These are phyloP conservation scores for Coenonympha arcania DNA, from an alignment of 2,888 invertebrate genomes.

Conservation along the genomic window DNA sequence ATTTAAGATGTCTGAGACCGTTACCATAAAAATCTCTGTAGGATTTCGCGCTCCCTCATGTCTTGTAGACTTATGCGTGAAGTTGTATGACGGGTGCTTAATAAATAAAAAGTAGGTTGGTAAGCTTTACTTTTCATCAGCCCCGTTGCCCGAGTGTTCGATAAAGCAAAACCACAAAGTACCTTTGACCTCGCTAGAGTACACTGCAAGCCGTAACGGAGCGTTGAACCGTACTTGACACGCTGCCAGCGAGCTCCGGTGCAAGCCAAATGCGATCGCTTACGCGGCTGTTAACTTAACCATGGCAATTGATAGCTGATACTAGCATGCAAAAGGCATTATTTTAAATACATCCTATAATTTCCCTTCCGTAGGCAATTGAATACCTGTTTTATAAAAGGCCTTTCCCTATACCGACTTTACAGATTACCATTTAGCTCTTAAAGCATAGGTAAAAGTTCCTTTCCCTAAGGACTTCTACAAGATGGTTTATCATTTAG, in stretches of 20 bases:
- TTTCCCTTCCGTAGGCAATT: too few species aligned
- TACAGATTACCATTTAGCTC: too few species aligned
- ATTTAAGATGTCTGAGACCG: too few species aligned
- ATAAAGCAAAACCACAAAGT: slow-evolving; percentile 7
- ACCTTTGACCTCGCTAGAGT: slow-evolving; percentile 20
- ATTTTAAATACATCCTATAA: not conserved
- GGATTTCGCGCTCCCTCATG: too few species aligned
- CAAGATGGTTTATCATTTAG: too few species aligned
- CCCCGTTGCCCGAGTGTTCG: not conserved
- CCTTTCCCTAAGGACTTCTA: too few species aligned
- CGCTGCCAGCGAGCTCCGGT: slow-evolving; percentile 16
- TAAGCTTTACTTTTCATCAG: not conserved
- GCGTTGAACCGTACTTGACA: slow-evolving; percentile 25
- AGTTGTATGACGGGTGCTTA: too few species aligned
- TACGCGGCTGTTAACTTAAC: slow-evolving; percentile 1
- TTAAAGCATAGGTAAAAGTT: too few species aligned
- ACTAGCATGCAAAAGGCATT: not conserved
- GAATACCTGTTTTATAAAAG: too few species aligned
- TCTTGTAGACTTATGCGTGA: too few species aligned
- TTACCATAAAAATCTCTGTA: too few species aligned
- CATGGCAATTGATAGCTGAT: not conserved
- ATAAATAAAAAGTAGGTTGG: not conserved
- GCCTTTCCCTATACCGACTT: too few species aligned
- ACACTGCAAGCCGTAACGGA: slow-evolving; percentile 22
- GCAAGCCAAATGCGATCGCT: slow-evolving; percentile 5